These are phyloP conservation scores for Castor canadensis DNA, from an alignment of 2,113 vertebrate species.

Conservation along the genomic window DNA sequence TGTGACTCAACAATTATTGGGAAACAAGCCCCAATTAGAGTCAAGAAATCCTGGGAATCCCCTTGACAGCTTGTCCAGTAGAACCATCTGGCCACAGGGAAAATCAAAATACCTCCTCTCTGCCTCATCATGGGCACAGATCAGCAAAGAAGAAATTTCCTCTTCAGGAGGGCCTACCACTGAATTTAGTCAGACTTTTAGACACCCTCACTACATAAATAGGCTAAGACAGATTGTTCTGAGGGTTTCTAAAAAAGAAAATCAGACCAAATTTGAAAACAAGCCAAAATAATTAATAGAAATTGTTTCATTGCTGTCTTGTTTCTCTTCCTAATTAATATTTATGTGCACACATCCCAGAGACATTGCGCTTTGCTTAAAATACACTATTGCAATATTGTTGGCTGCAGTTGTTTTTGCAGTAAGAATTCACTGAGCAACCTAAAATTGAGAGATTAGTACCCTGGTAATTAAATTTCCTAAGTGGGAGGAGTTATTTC, in stretches of 20 bases:
- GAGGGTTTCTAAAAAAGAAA: conserved; percentile 42
- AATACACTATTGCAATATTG: conserved; percentile 59
- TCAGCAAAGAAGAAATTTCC: neutral
- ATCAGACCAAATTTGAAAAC: conserved; percentile 62
- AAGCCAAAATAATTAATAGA: conserved; percentile 76
- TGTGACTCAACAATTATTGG: neutral
- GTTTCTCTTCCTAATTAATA: conserved; percentile 79
- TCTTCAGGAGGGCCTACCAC: neutral
- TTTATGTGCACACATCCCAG: conserved; percentile 65
- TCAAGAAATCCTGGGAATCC: conserved; percentile 42
- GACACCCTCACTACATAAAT: conserved; percentile 11
- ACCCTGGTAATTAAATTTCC: conserved; percentile 45
- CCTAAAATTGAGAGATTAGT: conserved; percentile 55
- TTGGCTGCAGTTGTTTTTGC: conserved; percentile 61
- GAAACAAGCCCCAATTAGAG: neutral
- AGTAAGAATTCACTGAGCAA: conserved; percentile 49
- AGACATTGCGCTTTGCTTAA: conserved; percentile 65
- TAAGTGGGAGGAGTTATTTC: neutral
- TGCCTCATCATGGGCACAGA: neutral
- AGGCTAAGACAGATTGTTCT: conserved; percentile 53
- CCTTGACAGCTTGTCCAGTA: conserved; percentile 12
- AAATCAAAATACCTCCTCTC: conserved; percentile 13
- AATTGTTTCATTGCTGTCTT: conserved; percentile 65
- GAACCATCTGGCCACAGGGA: conserved; percentile 22
- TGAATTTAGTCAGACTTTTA: neutral